These are phyloP conservation scores for Meteorus colon DNA, from an alignment of 2,888 invertebrate genomes.

Conservation along the genomic window DNA sequence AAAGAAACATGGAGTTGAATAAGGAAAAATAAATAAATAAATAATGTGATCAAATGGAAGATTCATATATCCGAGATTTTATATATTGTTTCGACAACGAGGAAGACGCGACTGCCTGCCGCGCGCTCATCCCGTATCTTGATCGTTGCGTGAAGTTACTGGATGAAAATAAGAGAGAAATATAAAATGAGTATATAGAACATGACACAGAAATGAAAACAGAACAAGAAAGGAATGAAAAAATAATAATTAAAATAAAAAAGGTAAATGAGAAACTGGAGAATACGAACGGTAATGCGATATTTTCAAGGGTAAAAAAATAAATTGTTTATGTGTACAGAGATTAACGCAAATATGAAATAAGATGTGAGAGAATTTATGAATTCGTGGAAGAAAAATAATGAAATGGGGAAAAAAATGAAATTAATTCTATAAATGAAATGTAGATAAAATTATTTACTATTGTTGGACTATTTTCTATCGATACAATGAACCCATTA, in stretches of 20 bases:
- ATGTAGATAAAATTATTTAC: not conserved
- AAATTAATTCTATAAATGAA: not conserved
- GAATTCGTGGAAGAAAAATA: not conserved
- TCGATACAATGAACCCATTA: constrained; percentile 6
- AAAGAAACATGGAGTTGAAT: not conserved
- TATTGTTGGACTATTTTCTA: not conserved
- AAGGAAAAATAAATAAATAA: not conserved
- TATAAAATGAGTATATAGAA: not conserved
- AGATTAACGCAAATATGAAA: not conserved
- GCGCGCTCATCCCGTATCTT: not conserved
- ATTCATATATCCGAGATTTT: not conserved
- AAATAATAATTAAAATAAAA: not conserved
- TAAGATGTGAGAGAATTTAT: not conserved
- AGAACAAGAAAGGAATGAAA: not conserved
- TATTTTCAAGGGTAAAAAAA: constrained; percentile 8
- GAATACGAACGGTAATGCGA: not conserved
- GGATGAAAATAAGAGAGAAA: not conserved
- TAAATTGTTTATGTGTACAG: not conserved
- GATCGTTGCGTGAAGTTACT: constrained; percentile 6
- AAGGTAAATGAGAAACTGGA: not conserved
- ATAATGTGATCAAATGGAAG: not conserved
- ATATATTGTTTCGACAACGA: not conserved
- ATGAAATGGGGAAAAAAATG: not conserved
- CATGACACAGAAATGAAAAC: not conserved
- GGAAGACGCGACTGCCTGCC: not conserved